phyloP scores from a whole-genome alignment of 2,113 vertebrate species.

The Phoenicopterus ruber region DNA sequence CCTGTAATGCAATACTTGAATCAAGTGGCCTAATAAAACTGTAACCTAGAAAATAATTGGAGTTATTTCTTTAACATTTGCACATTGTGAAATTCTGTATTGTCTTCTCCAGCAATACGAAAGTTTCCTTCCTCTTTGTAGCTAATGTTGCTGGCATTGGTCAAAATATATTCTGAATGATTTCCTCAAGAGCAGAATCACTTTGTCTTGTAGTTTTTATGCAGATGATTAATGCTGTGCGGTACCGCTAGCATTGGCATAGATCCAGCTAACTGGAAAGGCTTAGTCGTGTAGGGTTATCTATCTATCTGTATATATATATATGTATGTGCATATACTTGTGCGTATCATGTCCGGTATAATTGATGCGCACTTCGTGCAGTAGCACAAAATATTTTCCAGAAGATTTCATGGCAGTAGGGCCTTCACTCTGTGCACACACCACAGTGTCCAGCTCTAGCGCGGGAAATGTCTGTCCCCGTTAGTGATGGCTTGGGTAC shows the following conservation, averaged over 20 bases:
- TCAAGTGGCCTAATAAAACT: neutral
- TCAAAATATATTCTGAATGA: neutral
- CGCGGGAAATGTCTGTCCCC: neutral
- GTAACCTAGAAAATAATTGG: neutral
- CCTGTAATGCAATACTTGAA: neutral
- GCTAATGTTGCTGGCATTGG: neutral
- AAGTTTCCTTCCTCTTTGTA: neutral
- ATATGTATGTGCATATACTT: constrained; percentile 57
- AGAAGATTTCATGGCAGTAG: neutral
- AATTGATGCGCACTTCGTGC: neutral
- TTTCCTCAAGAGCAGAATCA: neutral
- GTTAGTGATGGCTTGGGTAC: constrained; percentile 33
- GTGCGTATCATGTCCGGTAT: neutral
- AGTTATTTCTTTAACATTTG: neutral
- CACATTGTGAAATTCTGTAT: neutral
- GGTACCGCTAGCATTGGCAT: neutral
- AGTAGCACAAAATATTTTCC: neutral
- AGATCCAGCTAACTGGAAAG: neutral
- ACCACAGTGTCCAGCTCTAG: constrained; percentile 50
- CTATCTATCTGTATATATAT: neutral
- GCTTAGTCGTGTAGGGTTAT: neutral
- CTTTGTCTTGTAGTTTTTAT: neutral
- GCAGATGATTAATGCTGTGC: neutral
- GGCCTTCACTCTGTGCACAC: constrained; percentile 20
- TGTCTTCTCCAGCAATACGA: neutral